Base-by-base conservation (phyloP, 2,797 vertebrate species). In the Pteronotus mesoamericanus region DNA sequence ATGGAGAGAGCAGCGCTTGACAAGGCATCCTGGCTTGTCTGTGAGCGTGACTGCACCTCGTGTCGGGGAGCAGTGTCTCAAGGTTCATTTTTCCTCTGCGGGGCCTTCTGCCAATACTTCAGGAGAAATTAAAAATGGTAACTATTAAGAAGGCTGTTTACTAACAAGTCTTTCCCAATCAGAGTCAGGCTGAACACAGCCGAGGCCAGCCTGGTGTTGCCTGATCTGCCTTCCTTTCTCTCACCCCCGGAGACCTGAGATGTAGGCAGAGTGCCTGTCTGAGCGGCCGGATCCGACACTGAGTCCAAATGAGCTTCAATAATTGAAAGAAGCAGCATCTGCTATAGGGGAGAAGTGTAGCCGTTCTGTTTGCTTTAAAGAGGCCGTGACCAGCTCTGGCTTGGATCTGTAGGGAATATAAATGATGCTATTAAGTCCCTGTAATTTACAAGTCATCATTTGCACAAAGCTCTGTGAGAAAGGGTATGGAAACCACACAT, bases 391-490 rank as follows among this genome's bases (percentile, higher is more conserved):
- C 97, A 93, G 95, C 97, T 95, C 94, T 94, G 8, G 0, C 96
- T 98, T 32, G 84, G 75, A 95, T 89, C 96, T 95, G 93, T 79
- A 69, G 93, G 84, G 97, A 98, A 96, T 97, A 97, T 91, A 97
- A 98, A 98, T 90, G 91, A 95, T 72, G 88, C 90, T 89, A 94
- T 98, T 97, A 97, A 98, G 97, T 96, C 90, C 82, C 95, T 98
- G 86, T 96, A 97, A 97, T 98, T 98, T 96, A 93, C 77, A 96
- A 96, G 94, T 89, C 59, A 0, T 94, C 84, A 14, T 16, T 97
- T 97, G 94, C 79, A 91, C 93, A 89, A 96, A 87, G 89, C 87
- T 75, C 74, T 55, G 96, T 32, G 78, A 75, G 59, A 61, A 68
- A 53, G 51, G 83, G 77, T 64, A 71, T 95, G 84, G 89, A 94